Percentiles rank a stretch among this genome's conserved stretches.
These are phyloP conservation scores for Lepilemur septentrionalis DNA, from an alignment of 2,797 vertebrate species.

Conservation along the genomic window DNA sequence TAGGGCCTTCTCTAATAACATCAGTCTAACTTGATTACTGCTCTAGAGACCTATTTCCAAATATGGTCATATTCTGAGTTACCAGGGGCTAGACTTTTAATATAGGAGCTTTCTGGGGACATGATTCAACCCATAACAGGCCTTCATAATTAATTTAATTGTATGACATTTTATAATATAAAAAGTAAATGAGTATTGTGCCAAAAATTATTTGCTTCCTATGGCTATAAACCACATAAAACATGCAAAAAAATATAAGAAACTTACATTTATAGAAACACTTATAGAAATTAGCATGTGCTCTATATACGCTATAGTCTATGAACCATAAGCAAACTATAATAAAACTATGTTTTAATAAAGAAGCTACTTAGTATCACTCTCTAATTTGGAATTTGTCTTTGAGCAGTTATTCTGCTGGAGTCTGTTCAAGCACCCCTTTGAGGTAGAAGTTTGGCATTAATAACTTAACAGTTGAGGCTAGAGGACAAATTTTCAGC, in stretches of 20 bases:
- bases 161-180: background rate
- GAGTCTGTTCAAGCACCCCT: background rate
- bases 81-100: background rate
- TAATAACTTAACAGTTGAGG: slow-evolving; percentile 48
- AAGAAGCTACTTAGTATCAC: slow-evolving; percentile 29
- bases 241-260: background rate
- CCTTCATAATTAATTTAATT: slow-evolving; percentile 23
- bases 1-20: background rate
- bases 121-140: background rate
- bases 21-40: background rate
- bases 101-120: background rate
- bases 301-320: background rate
- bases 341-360: slow-evolving; percentile 36
- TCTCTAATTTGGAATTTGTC: slow-evolving; percentile 43
- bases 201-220: slow-evolving; percentile 18
- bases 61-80: background rate
- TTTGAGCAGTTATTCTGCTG: slow-evolving; percentile 10
- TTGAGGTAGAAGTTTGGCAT: slow-evolving; percentile 14
- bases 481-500: slow-evolving; percentile 35
- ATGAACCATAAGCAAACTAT: background rate
- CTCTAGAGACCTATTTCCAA: background rate
- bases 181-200: slow-evolving; percentile 13
- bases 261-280: background rate
- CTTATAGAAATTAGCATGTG: background rate
- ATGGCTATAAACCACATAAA: background rate